A percentile compares a stretch with the other conserved stretches of the same genome.
Evolutionary conservation across 2,113 vertebrate species (phyloP).

Genomic region (Gorilla gorilla): DNA sequence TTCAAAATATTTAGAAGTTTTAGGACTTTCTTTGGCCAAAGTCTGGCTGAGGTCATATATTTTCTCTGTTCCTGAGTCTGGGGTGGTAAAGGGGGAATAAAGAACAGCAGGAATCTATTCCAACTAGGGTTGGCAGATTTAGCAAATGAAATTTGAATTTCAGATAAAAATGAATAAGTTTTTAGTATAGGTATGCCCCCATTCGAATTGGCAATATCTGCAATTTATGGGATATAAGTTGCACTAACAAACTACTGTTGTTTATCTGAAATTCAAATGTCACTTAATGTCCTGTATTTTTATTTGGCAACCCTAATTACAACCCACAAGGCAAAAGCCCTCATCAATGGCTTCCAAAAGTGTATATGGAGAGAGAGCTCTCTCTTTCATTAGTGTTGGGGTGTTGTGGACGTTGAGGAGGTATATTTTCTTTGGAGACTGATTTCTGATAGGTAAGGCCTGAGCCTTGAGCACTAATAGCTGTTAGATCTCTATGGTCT

Average conservation of each 20-base stretch:
- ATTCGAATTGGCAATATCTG: neutral
- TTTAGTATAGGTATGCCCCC: neutral
- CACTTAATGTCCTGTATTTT: neutral
- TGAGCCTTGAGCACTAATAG: neutral
- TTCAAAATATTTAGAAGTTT: neutral
- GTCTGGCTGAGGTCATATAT: neutral
- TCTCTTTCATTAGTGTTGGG: neutral
- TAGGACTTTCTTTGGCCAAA: neutral
- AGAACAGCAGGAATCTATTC: neutral
- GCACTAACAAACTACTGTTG: neutral
- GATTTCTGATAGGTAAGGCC: neutral
- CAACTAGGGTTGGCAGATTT: neutral
- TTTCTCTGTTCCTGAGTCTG: neutral
- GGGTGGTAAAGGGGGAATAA: neutral
- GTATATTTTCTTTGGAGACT: neutral
- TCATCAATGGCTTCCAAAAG: neutral
- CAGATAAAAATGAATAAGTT: neutral
- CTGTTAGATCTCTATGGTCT: neutral
- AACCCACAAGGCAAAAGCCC: neutral
- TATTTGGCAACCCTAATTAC: neutral
- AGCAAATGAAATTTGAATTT: slow-evolving; percentile 4
- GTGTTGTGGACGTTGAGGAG: neutral
- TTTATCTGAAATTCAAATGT: neutral
- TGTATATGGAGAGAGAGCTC: neutral
- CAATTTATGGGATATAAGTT: neutral